Conservation (phyloP, 2,888 invertebrate species). For the Dexiosoma caninum region DNA sequence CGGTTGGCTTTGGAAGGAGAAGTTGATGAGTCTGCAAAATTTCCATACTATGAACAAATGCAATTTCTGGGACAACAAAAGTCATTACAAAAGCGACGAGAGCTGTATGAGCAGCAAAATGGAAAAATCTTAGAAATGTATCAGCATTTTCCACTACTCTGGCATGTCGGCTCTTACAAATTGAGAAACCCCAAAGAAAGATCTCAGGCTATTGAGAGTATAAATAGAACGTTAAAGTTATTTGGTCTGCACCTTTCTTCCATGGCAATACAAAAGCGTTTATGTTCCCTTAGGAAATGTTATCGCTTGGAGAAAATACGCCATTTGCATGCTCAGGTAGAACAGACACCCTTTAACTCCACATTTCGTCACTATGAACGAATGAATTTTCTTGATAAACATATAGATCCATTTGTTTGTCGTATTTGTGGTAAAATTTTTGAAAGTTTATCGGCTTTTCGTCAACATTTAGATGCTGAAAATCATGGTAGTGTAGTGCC, state of each 20-base stretch:
- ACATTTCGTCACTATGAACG: constrained; percentile 69
- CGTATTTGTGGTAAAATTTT: constrained; percentile 70
- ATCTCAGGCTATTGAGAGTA: constrained; percentile 66
- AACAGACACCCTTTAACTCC: constrained; percentile 65
- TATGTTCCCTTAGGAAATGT: constrained; percentile 70
- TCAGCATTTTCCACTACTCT: constrained; percentile 70
- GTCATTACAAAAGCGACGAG: constrained; percentile 68
- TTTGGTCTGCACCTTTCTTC: constrained; percentile 66
- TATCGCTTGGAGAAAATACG: constrained; percentile 73
- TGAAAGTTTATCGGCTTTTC: constrained; percentile 68
- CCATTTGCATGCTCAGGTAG: constrained; percentile 68
- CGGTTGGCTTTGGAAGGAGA: constrained; percentile 68
- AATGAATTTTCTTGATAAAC: constrained; percentile 72
- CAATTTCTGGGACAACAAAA: constrained; percentile 70
- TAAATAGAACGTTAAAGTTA: constrained; percentile 67
- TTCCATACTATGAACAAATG: constrained; percentile 69
- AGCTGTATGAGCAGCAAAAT: constrained; percentile 69
- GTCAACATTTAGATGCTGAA: constrained; percentile 65
- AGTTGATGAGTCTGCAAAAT: constrained; percentile 67
- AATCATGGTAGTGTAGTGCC: constrained; percentile 59
- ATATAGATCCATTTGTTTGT: constrained; percentile 73
- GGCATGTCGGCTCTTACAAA: constrained; percentile 68
- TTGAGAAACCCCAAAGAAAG: constrained; percentile 65
- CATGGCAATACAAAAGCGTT: constrained; percentile 67
- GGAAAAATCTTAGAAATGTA: constrained; percentile 70